Percentiles rank a stretch among this genome's conserved stretches.
Evolutionary conservation across 2,888 invertebrate genomes (phyloP).

Genomic region (Spatulosminthurus flaviceps): DNA sequence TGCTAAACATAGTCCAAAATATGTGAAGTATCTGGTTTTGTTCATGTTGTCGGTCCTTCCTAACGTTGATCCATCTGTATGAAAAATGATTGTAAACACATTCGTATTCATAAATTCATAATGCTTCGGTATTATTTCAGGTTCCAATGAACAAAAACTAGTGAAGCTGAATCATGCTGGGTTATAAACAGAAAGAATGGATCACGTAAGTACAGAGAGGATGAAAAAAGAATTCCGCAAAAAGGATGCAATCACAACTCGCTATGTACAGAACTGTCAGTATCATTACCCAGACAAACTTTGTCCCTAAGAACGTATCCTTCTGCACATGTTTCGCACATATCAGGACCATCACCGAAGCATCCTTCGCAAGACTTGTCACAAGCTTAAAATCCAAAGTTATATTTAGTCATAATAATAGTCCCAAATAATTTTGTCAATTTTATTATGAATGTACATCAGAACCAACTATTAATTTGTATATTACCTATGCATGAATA

Average conservation of each 20-base stretch:
- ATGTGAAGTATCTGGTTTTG: constrained; percentile 80
- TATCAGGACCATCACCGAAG: constrained; percentile 88
- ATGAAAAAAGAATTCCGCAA: background rate
- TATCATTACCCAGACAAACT: constrained; percentile 76
- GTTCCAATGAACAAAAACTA: no score
- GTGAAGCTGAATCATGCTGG: background rate
- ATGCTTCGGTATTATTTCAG: no score
- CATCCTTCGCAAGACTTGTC: constrained; percentile 86
- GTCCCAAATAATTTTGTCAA: no score
- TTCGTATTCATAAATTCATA: no score
- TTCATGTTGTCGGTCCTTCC: constrained; percentile 67
- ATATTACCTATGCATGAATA: constrained; percentile 75
- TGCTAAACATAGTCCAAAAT: constrained; percentile 83
- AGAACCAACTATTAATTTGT: background rate
- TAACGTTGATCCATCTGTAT: constrained; percentile 62
- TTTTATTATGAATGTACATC: no score
- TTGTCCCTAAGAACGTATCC: constrained; percentile 78
- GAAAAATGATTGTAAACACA: background rate
- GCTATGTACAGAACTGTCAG: constrained; percentile 31
- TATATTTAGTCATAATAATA: background rate
- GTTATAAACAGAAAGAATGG: background rate
- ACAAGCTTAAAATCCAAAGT: constrained; percentile 71
- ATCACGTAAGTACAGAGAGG: background rate
- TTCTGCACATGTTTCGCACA: constrained; percentile 82
- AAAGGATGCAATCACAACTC: constrained; percentile 45